Percentiles rank a stretch among this genome's conserved stretches.
phyloP scores from a whole-genome alignment of 2,113 vertebrate genomes.

The Sceloporus tristichus region DNA sequence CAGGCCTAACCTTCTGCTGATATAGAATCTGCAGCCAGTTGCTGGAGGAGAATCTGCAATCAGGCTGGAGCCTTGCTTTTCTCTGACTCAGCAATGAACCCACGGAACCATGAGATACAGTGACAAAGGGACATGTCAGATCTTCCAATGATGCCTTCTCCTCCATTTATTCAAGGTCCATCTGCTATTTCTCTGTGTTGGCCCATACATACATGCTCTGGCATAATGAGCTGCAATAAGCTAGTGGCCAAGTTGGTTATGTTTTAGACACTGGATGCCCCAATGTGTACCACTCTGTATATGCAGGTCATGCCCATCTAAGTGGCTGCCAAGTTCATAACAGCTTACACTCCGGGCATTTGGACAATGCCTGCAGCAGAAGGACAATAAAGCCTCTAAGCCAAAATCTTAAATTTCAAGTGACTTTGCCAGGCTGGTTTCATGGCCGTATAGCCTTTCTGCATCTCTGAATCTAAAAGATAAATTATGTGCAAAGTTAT shows the following conservation, averaged over 20 bases:
- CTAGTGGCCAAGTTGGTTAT: neutral
- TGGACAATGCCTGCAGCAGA: neutral
- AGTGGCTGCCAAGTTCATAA: neutral
- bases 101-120: neutral
- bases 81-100: conserved; percentile 24
- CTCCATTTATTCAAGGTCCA: neutral
- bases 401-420: neutral
- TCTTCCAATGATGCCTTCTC: neutral
- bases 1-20: conserved; percentile 40
- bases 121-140: neutral
- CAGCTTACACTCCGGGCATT: neutral
- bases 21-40: conserved; percentile 21
- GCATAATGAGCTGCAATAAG: neutral
- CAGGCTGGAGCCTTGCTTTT: neutral
- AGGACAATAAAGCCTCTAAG: neutral
- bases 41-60: neutral
- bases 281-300: neutral
- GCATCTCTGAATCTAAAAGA: neutral
- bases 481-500: neutral
- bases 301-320: neutral
- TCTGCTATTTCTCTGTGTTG: neutral
- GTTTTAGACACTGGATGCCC: neutral
- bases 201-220: neutral
- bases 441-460: neutral
- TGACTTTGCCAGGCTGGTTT: neutral